Evolutionary conservation across 1,140 invertebrate species (phyloP).

Genomic region (Saccostrea echinata): DNA sequence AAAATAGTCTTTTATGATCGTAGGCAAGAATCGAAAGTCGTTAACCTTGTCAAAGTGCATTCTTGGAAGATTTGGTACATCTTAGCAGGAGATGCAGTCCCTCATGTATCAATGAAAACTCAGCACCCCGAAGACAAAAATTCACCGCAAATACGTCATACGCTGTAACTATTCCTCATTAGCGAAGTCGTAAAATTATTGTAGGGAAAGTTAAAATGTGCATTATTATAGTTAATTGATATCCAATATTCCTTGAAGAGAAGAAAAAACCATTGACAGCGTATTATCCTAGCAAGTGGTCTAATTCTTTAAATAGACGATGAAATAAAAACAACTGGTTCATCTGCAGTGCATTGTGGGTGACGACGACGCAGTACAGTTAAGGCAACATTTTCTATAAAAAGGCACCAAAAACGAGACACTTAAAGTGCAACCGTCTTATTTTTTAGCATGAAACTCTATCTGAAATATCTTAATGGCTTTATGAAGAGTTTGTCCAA

Average conservation of each 20-base stretch:
- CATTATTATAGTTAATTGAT: constrained; percentile 31
- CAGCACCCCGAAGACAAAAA: background rate
- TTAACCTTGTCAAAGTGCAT: constrained; percentile 37
- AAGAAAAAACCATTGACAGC: constrained; percentile 34
- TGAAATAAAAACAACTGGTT: constrained; percentile 29
- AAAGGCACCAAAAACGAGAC: too few species aligned
- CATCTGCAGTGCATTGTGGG: constrained; percentile 16
- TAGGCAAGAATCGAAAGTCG: constrained; percentile 17
- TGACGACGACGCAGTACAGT: too few species aligned
- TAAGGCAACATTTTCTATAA: too few species aligned
- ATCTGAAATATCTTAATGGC: too few species aligned
- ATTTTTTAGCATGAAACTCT: too few species aligned
- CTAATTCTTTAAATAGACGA: constrained; percentile 34
- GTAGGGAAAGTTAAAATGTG: constrained; percentile 37
- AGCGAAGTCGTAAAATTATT: constrained; percentile 17
- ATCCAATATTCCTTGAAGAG: constrained; percentile 34
- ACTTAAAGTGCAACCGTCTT: too few species aligned
- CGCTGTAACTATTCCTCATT: constrained; percentile 27
- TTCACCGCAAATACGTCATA: constrained; percentile 26
- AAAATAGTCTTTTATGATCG: constrained; percentile 18
- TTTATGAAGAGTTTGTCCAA: too few species aligned
- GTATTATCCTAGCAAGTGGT: constrained; percentile 36
- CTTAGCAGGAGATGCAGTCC: constrained; percentile 19
- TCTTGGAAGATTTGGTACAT: constrained; percentile 38
- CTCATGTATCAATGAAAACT: constrained; percentile 27